Base-by-base conservation (phyloP, 2,113 vertebrate genomes). In the Gymnorhina tibicen region DNA sequence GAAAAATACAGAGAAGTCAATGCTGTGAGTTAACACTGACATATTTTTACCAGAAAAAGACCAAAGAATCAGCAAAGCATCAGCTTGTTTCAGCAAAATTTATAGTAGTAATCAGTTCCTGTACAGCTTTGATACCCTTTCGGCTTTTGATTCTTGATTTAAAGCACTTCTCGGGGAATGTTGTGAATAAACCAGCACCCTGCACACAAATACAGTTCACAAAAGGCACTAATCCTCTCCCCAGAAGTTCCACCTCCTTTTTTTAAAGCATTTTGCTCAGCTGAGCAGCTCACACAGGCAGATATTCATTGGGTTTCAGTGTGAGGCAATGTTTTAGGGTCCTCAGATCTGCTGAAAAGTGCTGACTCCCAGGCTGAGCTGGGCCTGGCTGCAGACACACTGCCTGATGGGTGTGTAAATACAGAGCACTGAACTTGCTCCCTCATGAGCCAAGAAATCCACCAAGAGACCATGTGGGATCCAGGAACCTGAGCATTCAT, bases 1-100 rank as follows among this genome's bases (percentile, higher is more conserved):
- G 84, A 93, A 92, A 96, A 94, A 95, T 79, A 92, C 17, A 76
- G 88, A 87, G 68, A 83, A 95, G 87, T 93, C 96, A 95, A 60
- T 89, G 88, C 82, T 93, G 74, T 69, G 83, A 89, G 52, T 96
- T 96, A 91, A 95, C 90, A 91, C 63, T 67, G 78, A 77, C 68
- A 91, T 67, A 92, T 83, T 96, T 91, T 92, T 93, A 74, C 93
- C 85, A 88, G 89, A 87, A 95, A 95, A 95, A 44, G 74, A 92
- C 87, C 85, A 87, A 97, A 93, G 93, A 95, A 97, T 93, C 93
- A 96, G 79, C 85, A 93, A 78, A 93, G 78, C 83, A 88, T 93
- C 87, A 75, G 77, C 95, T 93, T 95, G 81, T 96, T 96, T 95
- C 95, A 91, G 90, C 89, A 95, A 96, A 96, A 97, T 96, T 94